Evolutionary conservation across 2,888 invertebrate species (phyloP), one percentile per base, ranked within the genome.

Genomic region (Sphinx pinastri): DNA sequence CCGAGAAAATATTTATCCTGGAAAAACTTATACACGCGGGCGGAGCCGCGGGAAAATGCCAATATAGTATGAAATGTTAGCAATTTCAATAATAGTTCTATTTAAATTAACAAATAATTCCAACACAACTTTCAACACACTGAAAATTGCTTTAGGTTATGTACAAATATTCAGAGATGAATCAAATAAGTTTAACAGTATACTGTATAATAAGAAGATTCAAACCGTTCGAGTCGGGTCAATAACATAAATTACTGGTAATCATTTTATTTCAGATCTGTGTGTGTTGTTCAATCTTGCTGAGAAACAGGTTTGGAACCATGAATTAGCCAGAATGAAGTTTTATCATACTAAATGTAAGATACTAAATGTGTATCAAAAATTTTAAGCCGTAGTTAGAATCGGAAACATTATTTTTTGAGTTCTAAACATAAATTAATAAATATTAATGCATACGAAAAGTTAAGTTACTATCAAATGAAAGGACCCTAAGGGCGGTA

Each of bases 121-220:
- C 25, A 25, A 25, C 25, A 49, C 13, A 49, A 13, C 49, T 49
- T 45, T 16, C 8, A 16, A 19, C 6, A 16, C 63, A 49, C 47
- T 25, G 13, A 47, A 49, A 47, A 63, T 19, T 49, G 13, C 63
- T 49, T 63, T 16, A 19, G 19, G 47, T 14, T 10, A 16, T 45
- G 49, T 19, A 63, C 49, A 63, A 63, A 63, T 63, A 63, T 63
- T 63, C 63, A 63, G 63, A 63, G 63, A 49, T 63, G 63, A 63
- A 16, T 63, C 19, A 19, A 63, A 63, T 63, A 12, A 13, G 49
- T 63, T 63, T 47, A 63, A 63, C 19, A 2, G 16, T 49, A 19
- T 19, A 63, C 19, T 0, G 16, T 49, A 19, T 19, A 49, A 7
- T 63, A 63, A 63, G 12, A 63, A 63, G 47, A 47, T 63, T 63